Percentiles rank a stretch among this genome's conserved stretches.
phyloP scores from a whole-genome alignment of 1,140 invertebrate species.

The Lasaia peninsularis region DNA sequence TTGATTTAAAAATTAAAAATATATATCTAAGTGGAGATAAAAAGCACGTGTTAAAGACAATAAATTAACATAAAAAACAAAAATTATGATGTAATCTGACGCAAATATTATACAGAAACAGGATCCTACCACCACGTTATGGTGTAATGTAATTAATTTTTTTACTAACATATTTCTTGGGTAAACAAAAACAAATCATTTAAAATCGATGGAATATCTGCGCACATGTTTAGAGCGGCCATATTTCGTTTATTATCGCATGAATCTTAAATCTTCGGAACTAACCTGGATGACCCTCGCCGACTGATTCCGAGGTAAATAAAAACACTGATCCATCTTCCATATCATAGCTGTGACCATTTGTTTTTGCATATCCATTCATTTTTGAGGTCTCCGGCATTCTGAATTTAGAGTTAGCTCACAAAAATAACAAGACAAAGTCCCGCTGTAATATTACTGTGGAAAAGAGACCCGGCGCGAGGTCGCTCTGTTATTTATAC shows the following conservation, averaged over 20 bases:
- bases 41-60: background rate
- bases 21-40: background rate
- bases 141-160: background rate
- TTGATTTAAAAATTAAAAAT: constrained; percentile 18
- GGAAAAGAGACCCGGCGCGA: constrained; percentile 69
- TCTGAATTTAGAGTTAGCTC: constrained; percentile 76
- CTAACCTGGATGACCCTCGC: constrained; percentile 98
- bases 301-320: constrained; percentile 99
- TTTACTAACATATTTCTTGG: background rate
- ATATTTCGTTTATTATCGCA: constrained; percentile 47
- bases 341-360: constrained; percentile 87
- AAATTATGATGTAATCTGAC: constrained; percentile 10
- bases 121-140: background rate
- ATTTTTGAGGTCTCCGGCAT: constrained; percentile 87
- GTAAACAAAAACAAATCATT: constrained; percentile 36
- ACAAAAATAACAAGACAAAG: constrained; percentile 70
- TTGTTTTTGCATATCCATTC: constrained; percentile 84
- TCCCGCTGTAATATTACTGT: constrained; percentile 69
- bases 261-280: constrained; percentile 38
- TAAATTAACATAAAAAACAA: background rate
- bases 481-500: constrained; percentile 70
- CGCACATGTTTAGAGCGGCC: constrained; percentile 69
- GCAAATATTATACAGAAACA: background rate
- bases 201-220: constrained; percentile 49
- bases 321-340: constrained; percentile 93